Conservation (phyloP, 2,888 invertebrate genomes). For the Mimumesa dahlbomi region DNA sequence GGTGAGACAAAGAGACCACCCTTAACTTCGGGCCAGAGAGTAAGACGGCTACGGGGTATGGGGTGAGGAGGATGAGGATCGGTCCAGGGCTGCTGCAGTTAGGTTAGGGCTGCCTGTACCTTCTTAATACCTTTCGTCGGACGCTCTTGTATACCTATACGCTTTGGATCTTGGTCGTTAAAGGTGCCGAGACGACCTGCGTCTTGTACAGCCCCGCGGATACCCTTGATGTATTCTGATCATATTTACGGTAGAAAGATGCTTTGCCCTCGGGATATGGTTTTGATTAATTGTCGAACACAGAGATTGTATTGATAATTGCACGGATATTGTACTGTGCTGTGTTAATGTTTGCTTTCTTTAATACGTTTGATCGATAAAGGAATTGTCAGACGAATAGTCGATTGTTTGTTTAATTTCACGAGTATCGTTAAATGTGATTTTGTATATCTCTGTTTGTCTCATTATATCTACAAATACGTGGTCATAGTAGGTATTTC, state of each 20-base stretch:
- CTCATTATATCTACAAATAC: too few relatives aligned
- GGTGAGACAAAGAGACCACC: conserved; percentile 73
- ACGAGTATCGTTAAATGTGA: too few relatives aligned
- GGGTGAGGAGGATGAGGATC: conserved; percentile 58
- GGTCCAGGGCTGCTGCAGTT: conserved; percentile 69
- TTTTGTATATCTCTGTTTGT: too few relatives aligned
- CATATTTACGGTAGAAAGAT: conserved; percentile 20
- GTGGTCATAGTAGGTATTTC: too few relatives aligned
- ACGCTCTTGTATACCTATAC: conserved; percentile 54
- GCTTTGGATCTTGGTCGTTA: conserved; percentile 62
- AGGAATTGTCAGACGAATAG: too few relatives aligned
- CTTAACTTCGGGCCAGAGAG: conserved; percentile 70
- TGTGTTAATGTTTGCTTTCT: not conserved
- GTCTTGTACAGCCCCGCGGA: conserved; percentile 28
- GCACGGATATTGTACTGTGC: not conserved
- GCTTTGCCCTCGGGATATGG: not conserved
- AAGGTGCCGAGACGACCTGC: conserved; percentile 48
- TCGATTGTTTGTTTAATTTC: too few relatives aligned
- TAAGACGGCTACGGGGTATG: conserved; percentile 62
- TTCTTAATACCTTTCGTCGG: conserved; percentile 68
- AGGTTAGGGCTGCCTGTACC: conserved; percentile 65
- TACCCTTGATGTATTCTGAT: conserved; percentile 32
- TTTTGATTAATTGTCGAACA: conserved; percentile 16
- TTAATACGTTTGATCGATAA: not conserved
- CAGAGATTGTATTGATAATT: conserved; percentile 21